phyloP scores from a whole-genome alignment of 2,797 vertebrate genomes.

The Liparis tanakae region DNA sequence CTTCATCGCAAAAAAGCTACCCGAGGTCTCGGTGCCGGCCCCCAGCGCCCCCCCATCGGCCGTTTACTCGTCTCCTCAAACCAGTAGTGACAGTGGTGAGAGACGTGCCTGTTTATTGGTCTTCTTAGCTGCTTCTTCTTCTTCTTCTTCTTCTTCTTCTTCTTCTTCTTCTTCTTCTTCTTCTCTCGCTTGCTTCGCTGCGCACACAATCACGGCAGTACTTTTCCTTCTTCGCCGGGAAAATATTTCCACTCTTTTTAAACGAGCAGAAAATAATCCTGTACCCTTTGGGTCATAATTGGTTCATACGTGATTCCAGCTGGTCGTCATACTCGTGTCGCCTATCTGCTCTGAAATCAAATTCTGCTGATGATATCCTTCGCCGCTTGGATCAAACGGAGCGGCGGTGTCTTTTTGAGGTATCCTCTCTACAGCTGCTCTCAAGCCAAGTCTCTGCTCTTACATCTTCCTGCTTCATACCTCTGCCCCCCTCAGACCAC shows the following conservation, averaged over 20 bases:
- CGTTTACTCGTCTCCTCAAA: constrained; percentile 73
- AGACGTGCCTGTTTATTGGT: constrained; percentile 72
- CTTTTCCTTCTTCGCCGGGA: constrained; percentile 38
- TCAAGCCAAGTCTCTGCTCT: constrained; percentile 29
- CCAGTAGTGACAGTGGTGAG: constrained; percentile 91
- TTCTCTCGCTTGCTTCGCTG: constrained; percentile 54
- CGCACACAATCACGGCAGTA: constrained; percentile 29
- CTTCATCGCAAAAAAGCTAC: constrained; percentile 78
- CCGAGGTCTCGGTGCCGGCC: constrained; percentile 48
- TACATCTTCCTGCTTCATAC: constrained; percentile 37
- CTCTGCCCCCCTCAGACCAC: constrained; percentile 34
- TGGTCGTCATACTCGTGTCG: background rate
- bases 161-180: no score
- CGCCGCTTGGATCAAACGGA: constrained; percentile 16
- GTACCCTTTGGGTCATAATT: constrained; percentile 19
- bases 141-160: no score
- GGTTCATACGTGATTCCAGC: constrained; percentile 29
- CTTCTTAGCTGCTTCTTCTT: constrained; percentile 49
- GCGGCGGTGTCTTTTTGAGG: constrained; percentile 19
- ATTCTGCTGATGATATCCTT: constrained; percentile 35
- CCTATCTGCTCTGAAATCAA: constrained; percentile 26
- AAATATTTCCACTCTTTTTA: constrained; percentile 51
- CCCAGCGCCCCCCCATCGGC: constrained; percentile 73
- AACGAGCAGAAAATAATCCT: constrained; percentile 27
- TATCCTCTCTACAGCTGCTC: constrained; percentile 21